Percentiles rank a stretch among this genome's conserved stretches.
Evolutionary conservation across 2,797 vertebrate genomes (phyloP).

Genomic region (Sylvilagus floridanus): DNA sequence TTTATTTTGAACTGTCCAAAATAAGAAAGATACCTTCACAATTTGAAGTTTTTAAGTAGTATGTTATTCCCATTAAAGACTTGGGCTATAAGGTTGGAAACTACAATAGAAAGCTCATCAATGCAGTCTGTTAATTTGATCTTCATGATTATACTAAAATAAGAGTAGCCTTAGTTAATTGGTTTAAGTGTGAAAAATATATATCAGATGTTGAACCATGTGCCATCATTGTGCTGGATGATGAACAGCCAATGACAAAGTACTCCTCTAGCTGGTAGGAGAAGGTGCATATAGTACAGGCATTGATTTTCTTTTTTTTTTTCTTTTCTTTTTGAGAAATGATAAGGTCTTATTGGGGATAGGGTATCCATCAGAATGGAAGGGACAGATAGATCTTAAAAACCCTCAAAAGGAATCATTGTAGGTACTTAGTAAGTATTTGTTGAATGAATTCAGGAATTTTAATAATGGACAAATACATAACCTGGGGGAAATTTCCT

Average conservation of each 20-base stretch:
- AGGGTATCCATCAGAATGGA: too few relatives aligned
- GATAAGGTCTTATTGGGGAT: too few relatives aligned
- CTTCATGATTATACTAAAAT: neutral
- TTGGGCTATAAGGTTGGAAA: neutral
- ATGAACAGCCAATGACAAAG: neutral
- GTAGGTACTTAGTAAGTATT: neutral
- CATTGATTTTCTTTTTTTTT: neutral
- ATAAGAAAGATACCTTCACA: neutral
- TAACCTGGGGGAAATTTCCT: neutral
- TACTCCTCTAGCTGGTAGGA: neutral
- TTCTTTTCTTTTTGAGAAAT: too few relatives aligned
- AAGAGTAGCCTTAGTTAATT: neutral
- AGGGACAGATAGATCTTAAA: neutral
- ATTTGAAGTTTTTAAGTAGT: neutral
- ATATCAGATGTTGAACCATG: neutral
- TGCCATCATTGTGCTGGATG: neutral
- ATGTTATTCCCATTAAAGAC: neutral
- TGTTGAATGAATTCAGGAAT: neutral
- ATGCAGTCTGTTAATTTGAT: neutral
- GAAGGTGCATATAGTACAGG: too few relatives aligned
- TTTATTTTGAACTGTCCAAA: neutral
- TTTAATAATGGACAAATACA: neutral
- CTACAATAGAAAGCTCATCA: neutral
- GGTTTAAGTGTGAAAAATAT: neutral
- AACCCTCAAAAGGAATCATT: neutral